Conservation (phyloP, 2,113 vertebrate species). For the Myotis brandtii region DNA sequence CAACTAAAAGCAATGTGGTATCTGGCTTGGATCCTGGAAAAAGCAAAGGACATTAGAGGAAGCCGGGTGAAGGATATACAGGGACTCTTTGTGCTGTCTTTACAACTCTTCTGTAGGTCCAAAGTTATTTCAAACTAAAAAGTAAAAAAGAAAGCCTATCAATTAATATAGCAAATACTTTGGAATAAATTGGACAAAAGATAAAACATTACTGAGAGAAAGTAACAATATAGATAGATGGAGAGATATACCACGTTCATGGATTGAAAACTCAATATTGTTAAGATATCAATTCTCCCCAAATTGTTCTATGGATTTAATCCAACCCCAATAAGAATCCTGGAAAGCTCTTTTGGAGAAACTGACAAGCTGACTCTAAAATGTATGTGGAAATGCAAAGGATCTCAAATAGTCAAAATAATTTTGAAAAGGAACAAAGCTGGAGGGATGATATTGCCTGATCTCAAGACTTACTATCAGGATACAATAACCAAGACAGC, state of each 20-base stretch:
- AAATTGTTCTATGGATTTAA: constrained; percentile 1
- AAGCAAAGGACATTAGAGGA: background rate
- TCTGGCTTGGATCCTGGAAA: background rate
- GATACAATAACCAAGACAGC: background rate
- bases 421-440: constrained; percentile 25
- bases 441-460: background rate
- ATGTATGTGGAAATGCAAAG: background rate
- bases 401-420: background rate
- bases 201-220: background rate
- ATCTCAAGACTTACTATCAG: background rate
- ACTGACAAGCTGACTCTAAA: background rate
- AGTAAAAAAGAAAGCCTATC: background rate
- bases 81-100: background rate
- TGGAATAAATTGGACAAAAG: background rate
- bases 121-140: constrained; percentile 37
- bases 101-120: background rate
- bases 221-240: background rate
- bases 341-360: background rate
- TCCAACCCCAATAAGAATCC: background rate
- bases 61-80: background rate
- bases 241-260: background rate
- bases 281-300: background rate
- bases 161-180: background rate
- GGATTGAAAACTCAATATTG: background rate
- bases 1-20: background rate